Evolutionary conservation across 2,888 invertebrate species (phyloP).

Genomic region (Amiota minor): DNA sequence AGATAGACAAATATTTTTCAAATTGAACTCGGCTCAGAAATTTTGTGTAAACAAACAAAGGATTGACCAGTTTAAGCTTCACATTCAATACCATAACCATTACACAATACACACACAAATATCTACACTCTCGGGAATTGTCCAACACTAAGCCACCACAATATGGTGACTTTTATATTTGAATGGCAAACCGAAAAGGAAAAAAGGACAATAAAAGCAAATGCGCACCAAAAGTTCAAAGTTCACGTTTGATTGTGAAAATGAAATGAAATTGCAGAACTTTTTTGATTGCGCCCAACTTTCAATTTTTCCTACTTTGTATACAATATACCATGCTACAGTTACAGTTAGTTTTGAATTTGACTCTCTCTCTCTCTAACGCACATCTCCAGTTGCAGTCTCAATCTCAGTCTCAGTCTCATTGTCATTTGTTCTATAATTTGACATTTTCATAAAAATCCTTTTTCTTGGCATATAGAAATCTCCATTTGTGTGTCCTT

Average conservation of each 20-base stretch:
- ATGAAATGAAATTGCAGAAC: constrained; percentile 64
- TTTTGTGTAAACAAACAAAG: neutral
- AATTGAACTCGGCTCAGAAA: neutral
- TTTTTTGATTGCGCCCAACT: constrained; percentile 22
- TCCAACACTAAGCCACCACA: too few relatives aligned
- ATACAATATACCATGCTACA: neutral
- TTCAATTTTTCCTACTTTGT: too few relatives aligned
- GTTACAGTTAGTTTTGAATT: constrained; percentile 1
- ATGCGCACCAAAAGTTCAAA: constrained; percentile 56
- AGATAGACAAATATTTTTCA: too few relatives aligned
- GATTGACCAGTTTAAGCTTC: neutral
- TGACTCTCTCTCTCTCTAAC: constrained; percentile 22
- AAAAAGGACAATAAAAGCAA: constrained; percentile 3
- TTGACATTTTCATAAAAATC: constrained; percentile 24
- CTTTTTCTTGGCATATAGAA: too few relatives aligned
- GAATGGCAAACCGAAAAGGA: constrained; percentile 36
- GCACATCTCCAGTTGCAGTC: constrained; percentile 10
- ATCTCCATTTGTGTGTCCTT: too few relatives aligned
- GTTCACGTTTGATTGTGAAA: constrained; percentile 70
- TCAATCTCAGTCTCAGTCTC: neutral
- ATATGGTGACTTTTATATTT: constrained; percentile 51
- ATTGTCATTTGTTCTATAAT: constrained; percentile 19
- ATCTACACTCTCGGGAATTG: too few relatives aligned
- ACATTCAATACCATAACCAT: neutral
- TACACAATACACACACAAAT: too few relatives aligned